Conservation (phyloP, 2,888 invertebrate genomes). For the Agrilus biguttatus region DNA sequence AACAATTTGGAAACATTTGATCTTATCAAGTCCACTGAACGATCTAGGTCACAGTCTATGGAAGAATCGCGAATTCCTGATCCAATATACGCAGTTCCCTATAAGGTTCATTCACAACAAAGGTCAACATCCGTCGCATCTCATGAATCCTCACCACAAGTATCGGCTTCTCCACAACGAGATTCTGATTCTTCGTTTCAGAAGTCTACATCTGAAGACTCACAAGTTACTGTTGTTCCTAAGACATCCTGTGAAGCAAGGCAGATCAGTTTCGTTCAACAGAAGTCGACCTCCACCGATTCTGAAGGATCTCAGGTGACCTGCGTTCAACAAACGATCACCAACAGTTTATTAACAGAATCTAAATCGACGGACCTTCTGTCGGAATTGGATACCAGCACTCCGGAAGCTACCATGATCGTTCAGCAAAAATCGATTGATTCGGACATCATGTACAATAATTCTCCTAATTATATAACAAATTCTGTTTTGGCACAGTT, state of each 20-base stretch:
- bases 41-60: too few relatives aligned
- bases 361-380: conserved; percentile 1
- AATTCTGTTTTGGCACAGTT: conserved; percentile 27
- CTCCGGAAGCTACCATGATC: conserved; percentile 24
- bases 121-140: too few relatives aligned
- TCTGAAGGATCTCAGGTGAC: conserved; percentile 14
- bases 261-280: conserved; percentile 5
- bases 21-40: too few relatives aligned
- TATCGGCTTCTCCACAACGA: conserved; percentile 7
- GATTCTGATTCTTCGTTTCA: conserved; percentile 1
- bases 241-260: conserved; percentile 13
- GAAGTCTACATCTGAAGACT: conserved; percentile 3
- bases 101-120: conserved; percentile 12
- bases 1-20: too few relatives aligned
- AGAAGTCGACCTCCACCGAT: conserved; percentile 6
- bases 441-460: conserved; percentile 27
- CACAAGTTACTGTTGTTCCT: conserved; percentile 18
- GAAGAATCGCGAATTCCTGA: too few relatives aligned
- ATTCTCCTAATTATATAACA: conserved; percentile 17
- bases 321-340: conserved; percentile 19
- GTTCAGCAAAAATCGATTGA: conserved; percentile 25
- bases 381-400: conserved; percentile 25
- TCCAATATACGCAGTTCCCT: conserved; percentile 18
- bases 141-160: conserved; percentile 1
- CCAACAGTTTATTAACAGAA: too few relatives aligned